Percentiles rank a stretch among this genome's conserved stretches.
Conservation (phyloP, 2,888 invertebrate genomes). For the Phytoseiulus persimilis region DNA sequence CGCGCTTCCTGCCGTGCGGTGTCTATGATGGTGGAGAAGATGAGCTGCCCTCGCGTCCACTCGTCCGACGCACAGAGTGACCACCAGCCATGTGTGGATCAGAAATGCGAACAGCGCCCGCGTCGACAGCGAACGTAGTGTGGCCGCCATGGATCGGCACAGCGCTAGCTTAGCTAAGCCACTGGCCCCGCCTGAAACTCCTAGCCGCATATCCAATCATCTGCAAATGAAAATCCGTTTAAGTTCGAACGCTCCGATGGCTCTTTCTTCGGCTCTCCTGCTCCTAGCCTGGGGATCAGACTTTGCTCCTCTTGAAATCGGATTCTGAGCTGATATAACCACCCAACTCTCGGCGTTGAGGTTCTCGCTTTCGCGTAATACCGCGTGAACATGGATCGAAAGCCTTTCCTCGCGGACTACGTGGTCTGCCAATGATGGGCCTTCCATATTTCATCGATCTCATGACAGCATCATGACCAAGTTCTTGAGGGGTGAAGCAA, state of each 20-base stretch:
- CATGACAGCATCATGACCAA: not conserved
- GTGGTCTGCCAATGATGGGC: not conserved
- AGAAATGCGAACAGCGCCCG: not conserved
- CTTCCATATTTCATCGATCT: not conserved
- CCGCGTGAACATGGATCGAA: not conserved
- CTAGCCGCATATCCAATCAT: not conserved
- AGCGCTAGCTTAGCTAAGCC: not conserved
- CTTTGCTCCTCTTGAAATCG: not conserved
- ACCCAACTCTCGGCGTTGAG: not conserved
- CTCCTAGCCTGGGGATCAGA: no score
- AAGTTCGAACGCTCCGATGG: not conserved
- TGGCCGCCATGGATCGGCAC: not conserved
- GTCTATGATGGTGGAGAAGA: constrained; percentile 27
- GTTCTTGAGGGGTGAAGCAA: not conserved
- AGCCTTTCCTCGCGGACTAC: not conserved
- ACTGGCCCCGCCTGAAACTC: not conserved
- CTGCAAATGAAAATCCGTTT: not conserved
- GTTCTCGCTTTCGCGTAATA: not conserved
- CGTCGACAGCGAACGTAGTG: not conserved
- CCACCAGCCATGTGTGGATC: not conserved
- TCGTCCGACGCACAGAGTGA: constrained; percentile 7
- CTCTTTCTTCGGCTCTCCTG: not conserved
- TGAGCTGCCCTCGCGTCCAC: constrained; percentile 14
- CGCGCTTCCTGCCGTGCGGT: constrained; percentile 14
- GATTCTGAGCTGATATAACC: no score